A percentile compares a stretch with the other conserved stretches of the same genome.
These are phyloP conservation scores for Carduelis carduelis DNA, from an alignment of 2,797 vertebrate genomes.

Conservation along the genomic window DNA sequence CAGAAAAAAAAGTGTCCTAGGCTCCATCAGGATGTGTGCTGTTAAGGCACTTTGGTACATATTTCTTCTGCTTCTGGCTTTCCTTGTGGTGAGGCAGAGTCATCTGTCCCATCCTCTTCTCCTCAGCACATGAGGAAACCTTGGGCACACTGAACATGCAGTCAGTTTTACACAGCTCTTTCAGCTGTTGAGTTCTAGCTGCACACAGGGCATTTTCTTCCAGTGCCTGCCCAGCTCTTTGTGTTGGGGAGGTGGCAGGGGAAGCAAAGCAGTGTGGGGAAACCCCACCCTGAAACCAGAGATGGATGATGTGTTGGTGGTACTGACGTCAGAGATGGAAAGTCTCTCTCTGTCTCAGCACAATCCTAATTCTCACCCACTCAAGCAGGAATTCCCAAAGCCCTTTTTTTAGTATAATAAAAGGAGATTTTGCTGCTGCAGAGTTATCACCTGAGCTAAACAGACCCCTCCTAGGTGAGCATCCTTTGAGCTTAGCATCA, in stretches of 20 bases:
- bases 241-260: not conserved
- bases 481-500: not conserved
- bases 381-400: conserved; percentile 4
- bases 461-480: not conserved
- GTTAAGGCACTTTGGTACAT: not conserved
- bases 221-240: not conserved
- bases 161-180: not conserved
- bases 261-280: not conserved
- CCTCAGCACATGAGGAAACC: rapidly evolving
- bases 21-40: not conserved
- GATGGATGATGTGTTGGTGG: not conserved
- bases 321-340: not conserved
- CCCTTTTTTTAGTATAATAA: not conserved
- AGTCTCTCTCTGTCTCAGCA: not conserved
- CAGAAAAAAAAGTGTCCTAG: not conserved
- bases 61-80: not conserved
- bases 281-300: not conserved
- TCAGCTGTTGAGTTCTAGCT: not conserved
- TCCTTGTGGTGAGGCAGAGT: not conserved
- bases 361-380: not conserved
- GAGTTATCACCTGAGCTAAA: not conserved
- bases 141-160: not conserved
- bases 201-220: not conserved
- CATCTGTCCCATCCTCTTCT: not conserved
- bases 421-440: not conserved